These are phyloP conservation scores for Archips crataeganus DNA, from an alignment of 2,888 invertebrate species.

Conservation along the genomic window DNA sequence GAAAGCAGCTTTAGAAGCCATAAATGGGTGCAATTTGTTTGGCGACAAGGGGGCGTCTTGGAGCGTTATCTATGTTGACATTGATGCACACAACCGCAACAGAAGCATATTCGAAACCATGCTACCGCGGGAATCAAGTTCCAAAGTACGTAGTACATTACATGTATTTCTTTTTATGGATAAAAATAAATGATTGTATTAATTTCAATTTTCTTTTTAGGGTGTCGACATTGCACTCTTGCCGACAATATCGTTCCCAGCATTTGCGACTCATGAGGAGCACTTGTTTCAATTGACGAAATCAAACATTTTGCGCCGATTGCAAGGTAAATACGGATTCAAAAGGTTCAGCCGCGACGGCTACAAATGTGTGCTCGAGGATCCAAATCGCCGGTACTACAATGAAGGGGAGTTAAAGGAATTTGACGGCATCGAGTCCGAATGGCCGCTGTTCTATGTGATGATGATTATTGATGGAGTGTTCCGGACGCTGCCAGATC, in stretches of 20 bases:
- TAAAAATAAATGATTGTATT: no score
- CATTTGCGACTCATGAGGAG: slow-evolving; percentile 99
- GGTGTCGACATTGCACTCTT: slow-evolving; percentile 97
- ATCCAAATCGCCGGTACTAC: slow-evolving; percentile 92
- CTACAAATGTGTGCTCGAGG: slow-evolving; percentile 95
- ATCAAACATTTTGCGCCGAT: slow-evolving; percentile 91
- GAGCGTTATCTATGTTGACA: slow-evolving; percentile 99
- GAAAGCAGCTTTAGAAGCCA: slow-evolving; percentile 98
- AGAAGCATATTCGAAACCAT: slow-evolving; percentile 99
- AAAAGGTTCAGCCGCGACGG: slow-evolving; percentile 98
- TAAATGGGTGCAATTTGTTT: slow-evolving; percentile 99
- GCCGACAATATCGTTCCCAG: slow-evolving; percentile 98
- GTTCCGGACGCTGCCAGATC: slow-evolving; percentile 93
- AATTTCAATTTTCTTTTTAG: slow-evolving; percentile 74
- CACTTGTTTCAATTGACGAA: slow-evolving; percentile 94
- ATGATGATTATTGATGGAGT: slow-evolving; percentile 98
- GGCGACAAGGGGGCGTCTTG: slow-evolving; percentile 99
- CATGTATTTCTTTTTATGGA: no score
- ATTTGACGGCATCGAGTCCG: slow-evolving; percentile 98
- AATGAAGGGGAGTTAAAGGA: slow-evolving; percentile 96
- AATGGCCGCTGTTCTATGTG: slow-evolving; percentile 99
- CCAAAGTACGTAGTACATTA: slow-evolving; percentile 90
- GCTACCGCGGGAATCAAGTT: slow-evolving; percentile 98
- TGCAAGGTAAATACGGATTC: slow-evolving; percentile 96
- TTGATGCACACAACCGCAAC: slow-evolving; percentile 99